Evolutionary conservation across 2,888 invertebrate species (phyloP).

Genomic region (Dryomyza anilis): DNA sequence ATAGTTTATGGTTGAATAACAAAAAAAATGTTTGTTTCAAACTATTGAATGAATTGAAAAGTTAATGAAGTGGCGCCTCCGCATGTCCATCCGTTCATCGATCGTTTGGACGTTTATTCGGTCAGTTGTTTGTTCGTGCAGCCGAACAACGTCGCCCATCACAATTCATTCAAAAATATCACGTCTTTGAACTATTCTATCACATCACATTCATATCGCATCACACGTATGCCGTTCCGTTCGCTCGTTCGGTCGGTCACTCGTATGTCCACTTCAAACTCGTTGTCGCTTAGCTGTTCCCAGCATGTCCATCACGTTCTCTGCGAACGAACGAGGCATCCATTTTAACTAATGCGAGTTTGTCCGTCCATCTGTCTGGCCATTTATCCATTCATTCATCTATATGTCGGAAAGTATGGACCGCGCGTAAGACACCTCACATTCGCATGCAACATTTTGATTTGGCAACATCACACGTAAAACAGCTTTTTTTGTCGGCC

Average conservation of each 20-base stretch:
- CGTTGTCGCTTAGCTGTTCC: slow-evolving; percentile 30
- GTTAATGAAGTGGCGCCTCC: slow-evolving; percentile 33
- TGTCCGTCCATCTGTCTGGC: slow-evolving; percentile 1
- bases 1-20: not conserved
- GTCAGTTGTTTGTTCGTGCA: not conserved
- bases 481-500: too few relatives aligned
- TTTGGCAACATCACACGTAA: slow-evolving; percentile 16
- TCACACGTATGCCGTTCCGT: not conserved
- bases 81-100: slow-evolving; percentile 27
- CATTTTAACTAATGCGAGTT: slow-evolving; percentile 47
- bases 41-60: slow-evolving; percentile 37
- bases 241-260: too few relatives aligned
- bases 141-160: not conserved
- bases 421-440: not conserved
- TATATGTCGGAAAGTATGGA: slow-evolving; percentile 5
- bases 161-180: slow-evolving; percentile 39
- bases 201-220: slow-evolving; percentile 8
- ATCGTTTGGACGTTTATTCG: too few relatives aligned
- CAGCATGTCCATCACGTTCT: slow-evolving; percentile 58
- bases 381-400: not conserved
- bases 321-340: slow-evolving; percentile 56
- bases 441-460: slow-evolving; percentile 26
- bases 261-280: not conserved
- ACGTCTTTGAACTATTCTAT: slow-evolving; percentile 42
- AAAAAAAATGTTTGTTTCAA: slow-evolving; percentile 22